Conservation (phyloP, 1,140 invertebrate species). For the Yoshiicerus persimilis region DNA sequence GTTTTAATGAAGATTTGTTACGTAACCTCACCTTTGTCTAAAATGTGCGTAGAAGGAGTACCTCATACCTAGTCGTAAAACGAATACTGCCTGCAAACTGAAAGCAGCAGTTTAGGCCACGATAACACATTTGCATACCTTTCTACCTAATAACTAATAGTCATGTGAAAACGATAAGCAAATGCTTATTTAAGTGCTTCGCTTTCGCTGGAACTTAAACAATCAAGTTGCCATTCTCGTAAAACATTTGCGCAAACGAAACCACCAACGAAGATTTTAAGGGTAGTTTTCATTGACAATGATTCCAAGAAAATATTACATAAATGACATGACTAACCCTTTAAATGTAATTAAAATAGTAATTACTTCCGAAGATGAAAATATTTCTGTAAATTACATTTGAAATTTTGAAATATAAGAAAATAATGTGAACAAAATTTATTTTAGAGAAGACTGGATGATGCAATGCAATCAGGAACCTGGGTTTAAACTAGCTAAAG, state of each 20-base stretch:
- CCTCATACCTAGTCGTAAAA: background rate
- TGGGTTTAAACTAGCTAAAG: too few species aligned
- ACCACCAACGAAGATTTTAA: background rate
- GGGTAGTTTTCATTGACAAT: background rate
- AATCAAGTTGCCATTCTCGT: background rate
- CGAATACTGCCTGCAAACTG: background rate
- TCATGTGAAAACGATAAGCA: background rate
- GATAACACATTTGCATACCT: background rate
- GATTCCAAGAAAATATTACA: background rate
- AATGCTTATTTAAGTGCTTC: background rate
- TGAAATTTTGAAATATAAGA: too few species aligned
- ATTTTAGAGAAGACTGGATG: too few species aligned
- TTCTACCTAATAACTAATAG: background rate
- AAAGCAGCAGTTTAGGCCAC: background rate
- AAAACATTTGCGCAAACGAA: background rate
- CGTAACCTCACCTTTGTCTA: background rate
- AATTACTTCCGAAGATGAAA: background rate
- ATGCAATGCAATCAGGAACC: too few species aligned
- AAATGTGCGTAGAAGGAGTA: too few species aligned
- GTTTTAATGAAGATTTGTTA: background rate
- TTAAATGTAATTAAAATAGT: background rate
- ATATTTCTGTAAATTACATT: background rate
- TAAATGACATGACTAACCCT: background rate
- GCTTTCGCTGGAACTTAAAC: background rate
- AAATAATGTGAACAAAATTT: too few species aligned